Evolutionary conservation across 2,113 vertebrate genomes (phyloP), one percentile per base, ranked within the genome.

Genomic region (Epinephelus moara): DNA sequence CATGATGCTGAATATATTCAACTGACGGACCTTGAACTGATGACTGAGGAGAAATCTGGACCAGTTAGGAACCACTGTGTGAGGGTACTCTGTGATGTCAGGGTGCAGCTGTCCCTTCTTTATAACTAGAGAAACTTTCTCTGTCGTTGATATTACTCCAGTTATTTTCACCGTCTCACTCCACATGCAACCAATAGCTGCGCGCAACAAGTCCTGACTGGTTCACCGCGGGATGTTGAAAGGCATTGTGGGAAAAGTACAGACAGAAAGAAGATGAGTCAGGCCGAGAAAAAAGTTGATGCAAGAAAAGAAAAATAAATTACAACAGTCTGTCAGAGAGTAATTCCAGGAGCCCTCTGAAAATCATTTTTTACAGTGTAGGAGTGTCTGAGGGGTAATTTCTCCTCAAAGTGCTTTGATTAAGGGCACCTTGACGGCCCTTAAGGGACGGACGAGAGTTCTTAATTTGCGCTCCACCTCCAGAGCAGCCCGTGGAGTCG

Each of bases 361-460:
- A 40, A 69, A 76, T 76, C n/a, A 66, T 70, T 59, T 53, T 57
- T n/a, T 45, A 66, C 47, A 18, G 37, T 4, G 10, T 21, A 50
- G 21, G 40, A 61, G 52, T 11, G 45, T 72, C 66, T n/a, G 30
- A 75, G 63, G 64, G 80, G 61, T 68, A 66, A 30, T 89, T 81
- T 82, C 15, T 63, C 30, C 14, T 18, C 7, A 7, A 50, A 81
- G 70, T 57, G 45, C 70, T 73, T 23, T 84, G 86, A 88, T 90
- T 87, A 86, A 88, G 19, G 80, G 67, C 82, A 92, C 91, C 86
- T 88, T 84, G 80, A 49, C 33, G n/a, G 56, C 64, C 60, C 2
- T 60, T 19, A 37, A 63, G 52, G 40, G 56, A 71, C 45, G 11
- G 2, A 2, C 15, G 53, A 78, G 45, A 74, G 21, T 17, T 67